phyloP scores from a whole-genome alignment of 2,888 invertebrate genomes.

The Schrankia costaestrigalis region DNA sequence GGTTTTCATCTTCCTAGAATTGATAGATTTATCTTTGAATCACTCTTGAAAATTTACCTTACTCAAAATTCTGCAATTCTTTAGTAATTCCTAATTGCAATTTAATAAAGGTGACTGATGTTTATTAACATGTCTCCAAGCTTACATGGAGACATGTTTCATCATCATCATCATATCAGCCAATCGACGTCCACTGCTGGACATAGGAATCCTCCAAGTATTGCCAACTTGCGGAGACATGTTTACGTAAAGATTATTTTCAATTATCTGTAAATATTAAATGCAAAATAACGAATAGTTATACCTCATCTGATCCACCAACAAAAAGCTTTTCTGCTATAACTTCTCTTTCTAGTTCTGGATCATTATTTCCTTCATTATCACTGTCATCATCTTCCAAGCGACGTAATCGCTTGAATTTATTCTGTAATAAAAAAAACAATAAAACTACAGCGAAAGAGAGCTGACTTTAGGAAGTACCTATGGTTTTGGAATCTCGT shows the following conservation, averaged over 20 bases:
- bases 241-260: too few relatives aligned
- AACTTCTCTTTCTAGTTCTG: conserved; percentile 90
- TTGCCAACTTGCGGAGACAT: neutral
- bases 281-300: too few relatives aligned
- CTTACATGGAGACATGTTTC: neutral
- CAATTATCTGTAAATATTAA: too few relatives aligned
- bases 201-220: neutral
- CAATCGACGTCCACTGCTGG: too few relatives aligned
- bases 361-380: conserved; percentile 89
- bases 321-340: conserved; percentile 95
- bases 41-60: neutral
- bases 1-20: conserved; percentile 87
- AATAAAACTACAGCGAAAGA: too few relatives aligned
- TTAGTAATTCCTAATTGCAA: too few relatives aligned
- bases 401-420: conserved; percentile 90
- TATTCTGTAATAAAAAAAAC: conserved; percentile 81
- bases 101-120: too few relatives aligned
- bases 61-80: too few relatives aligned
- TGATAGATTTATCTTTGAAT: neutral
- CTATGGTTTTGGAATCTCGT: too few relatives aligned
- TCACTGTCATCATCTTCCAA: conserved; percentile 96
- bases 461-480: too few relatives aligned
- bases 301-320: conserved; percentile 86
- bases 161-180: neutral
- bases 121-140: too few relatives aligned